Evolutionary conservation across 2,797 vertebrate genomes (phyloP).

Genomic region (Carduelis carduelis): DNA sequence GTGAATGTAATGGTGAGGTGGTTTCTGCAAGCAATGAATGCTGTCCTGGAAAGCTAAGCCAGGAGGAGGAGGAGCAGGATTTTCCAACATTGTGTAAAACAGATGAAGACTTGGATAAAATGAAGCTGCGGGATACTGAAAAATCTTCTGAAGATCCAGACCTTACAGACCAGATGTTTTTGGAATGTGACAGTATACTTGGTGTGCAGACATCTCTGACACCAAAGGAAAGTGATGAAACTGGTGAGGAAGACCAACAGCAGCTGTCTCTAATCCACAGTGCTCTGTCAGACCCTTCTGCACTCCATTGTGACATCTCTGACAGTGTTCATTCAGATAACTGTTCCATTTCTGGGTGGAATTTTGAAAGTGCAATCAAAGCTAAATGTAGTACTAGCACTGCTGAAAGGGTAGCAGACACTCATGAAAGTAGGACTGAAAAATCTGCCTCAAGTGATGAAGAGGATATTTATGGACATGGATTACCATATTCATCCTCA

Average conservation of each 20-base stretch:
- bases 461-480: slow-evolving; percentile 89
- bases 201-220: neutral
- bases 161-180: neutral
- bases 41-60: neutral
- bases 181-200: neutral
- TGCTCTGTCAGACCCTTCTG: neutral
- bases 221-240: neutral
- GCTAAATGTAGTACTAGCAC: neutral
- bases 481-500: slow-evolving; percentile 74
- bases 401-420: neutral
- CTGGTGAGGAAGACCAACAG: neutral
- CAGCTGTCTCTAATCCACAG: neutral
- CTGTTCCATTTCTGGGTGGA: neutral
- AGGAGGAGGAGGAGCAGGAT: slow-evolving; percentile 4
- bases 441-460: slow-evolving; percentile 86
- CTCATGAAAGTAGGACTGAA: slow-evolving; percentile 2
- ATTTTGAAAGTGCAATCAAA: neutral
- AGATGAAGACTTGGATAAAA: neutral
- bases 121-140: neutral
- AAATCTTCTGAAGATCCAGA: neutral
- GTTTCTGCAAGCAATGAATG: neutral
- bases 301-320: neutral
- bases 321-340: neutral
- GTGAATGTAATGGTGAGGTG: neutral
- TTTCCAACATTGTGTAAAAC: neutral